Base-by-base conservation (phyloP, 1,140 invertebrate species). In the Tenebrio molitor region DNA sequence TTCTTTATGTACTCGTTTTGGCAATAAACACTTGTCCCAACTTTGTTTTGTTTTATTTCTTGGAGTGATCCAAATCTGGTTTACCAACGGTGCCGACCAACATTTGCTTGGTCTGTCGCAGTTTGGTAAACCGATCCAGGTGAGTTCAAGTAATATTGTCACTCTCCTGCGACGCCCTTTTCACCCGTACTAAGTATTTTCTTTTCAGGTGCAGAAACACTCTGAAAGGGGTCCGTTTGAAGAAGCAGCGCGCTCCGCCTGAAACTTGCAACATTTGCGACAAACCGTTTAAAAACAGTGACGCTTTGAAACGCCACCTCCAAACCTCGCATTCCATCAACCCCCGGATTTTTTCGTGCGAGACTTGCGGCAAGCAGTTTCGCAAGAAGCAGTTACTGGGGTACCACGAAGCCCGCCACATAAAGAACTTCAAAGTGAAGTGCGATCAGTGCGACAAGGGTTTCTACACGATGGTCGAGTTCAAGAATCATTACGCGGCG, bases 331-430 rank as follows among this genome's bases (percentile, higher is more conserved):
- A 42, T 17, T 3, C 34, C n/a, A 8, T 29, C 1, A 17, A 41
- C 1, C n/a, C 50, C 12, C 84, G 82, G 53, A 84, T 84, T 0
- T 84, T 81, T 67, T 53, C 69, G 2, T 85, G 84, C 74, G 77
- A 79, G 3, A 75, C 68, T 0, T 85, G 84, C 58, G 80, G 77
- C n/a, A 84, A 83, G 21, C 74, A 80, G 21, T 84, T 84, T 64
- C 82, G 83, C 62, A 81, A 83, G 36, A 84, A 81, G 46, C 81
- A 82, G 70, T 75, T 66, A 6, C 69, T 85, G 4, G 81, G 83
- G 17, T 79, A 76, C 39, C 85, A 86, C 71, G 76, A 79, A 21
- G 78, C 83, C 0, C 74, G 82, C 1, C 85, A 86, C 75, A 88
- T 87, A 0, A 84, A 84, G 29, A 81, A 87, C 69, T 81, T 83